Evolutionary conservation across 1,140 invertebrate genomes (phyloP).

Genomic region (Drosophila guanche): DNA sequence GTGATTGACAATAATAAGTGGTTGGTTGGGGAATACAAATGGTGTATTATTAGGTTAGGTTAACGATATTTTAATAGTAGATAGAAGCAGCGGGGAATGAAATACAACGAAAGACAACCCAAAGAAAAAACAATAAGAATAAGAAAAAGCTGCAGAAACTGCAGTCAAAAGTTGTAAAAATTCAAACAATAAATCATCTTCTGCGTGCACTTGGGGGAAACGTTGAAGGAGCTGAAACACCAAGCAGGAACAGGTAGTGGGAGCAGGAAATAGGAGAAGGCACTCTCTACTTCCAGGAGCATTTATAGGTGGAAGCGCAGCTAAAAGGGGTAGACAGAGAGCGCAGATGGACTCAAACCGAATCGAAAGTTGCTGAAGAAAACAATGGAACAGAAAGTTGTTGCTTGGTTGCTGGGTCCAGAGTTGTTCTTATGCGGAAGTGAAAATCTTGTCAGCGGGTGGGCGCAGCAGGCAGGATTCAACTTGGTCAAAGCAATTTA

Average conservation of each 20-base stretch:
- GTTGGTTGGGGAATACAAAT: too few relatives aligned
- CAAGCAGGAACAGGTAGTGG: too few relatives aligned
- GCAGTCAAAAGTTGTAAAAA: slow-evolving; percentile 59
- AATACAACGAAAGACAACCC: slow-evolving; percentile 41
- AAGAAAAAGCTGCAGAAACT: slow-evolving; percentile 16
- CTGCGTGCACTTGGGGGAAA: slow-evolving; percentile 30
- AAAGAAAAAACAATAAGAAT: slow-evolving; percentile 44
- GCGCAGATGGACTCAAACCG: slow-evolving; percentile 4
- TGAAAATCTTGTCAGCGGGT: slow-evolving; percentile 55
- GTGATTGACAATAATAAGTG: slow-evolving; percentile 8
- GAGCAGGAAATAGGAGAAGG: too few relatives aligned
- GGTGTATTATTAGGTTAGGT: neutral
- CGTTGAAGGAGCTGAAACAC: too few relatives aligned
- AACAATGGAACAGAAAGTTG: slow-evolving; percentile 53
- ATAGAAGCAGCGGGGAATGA: too few relatives aligned
- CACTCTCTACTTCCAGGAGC: too few relatives aligned
- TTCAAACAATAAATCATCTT: slow-evolving; percentile 62
- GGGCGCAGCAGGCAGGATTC: slow-evolving; percentile 8
- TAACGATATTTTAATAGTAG: too few relatives aligned
- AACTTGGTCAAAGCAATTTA: slow-evolving; percentile 67
- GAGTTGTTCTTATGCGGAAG: slow-evolving; percentile 47
- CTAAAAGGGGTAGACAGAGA: slow-evolving; percentile 15
- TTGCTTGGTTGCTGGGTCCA: slow-evolving; percentile 22
- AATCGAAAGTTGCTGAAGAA: slow-evolving; percentile 8
- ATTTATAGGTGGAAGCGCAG: slow-evolving; percentile 19